Evolutionary conservation across 2,797 vertebrate genomes (phyloP).

Genomic region (Falco novaeseelandiae): DNA sequence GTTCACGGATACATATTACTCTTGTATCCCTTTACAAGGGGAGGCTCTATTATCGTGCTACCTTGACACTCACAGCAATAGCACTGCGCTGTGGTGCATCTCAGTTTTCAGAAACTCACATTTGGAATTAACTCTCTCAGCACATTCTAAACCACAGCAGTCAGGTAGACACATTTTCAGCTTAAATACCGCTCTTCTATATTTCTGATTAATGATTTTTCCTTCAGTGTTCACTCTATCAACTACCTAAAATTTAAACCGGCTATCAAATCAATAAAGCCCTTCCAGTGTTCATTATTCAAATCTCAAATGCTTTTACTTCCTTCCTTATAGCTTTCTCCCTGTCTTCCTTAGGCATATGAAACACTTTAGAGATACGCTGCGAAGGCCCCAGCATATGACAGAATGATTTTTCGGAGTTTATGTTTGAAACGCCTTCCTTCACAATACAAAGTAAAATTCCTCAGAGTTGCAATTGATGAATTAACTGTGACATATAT

Average conservation of each 20-base stretch:
- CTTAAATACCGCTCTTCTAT: not conserved
- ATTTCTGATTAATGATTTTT: slow-evolving; percentile 13
- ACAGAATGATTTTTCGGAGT: not conserved
- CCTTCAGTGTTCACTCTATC: not conserved
- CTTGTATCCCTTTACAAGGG: not conserved
- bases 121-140: not conserved
- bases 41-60: not conserved
- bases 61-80: not conserved
- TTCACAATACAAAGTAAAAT: not conserved
- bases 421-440: not conserved
- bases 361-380: not conserved
- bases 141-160: not conserved
- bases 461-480: not conserved
- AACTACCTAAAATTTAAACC: not conserved
- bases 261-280: not conserved
- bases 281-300: not conserved
- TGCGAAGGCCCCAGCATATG: not conserved
- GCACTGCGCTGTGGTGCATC: not conserved
- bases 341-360: not conserved
- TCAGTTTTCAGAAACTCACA: not conserved
- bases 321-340: not conserved
- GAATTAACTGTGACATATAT: not conserved
- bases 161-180: not conserved
- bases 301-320: not conserved
- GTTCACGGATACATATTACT: rapidly evolving